These are phyloP conservation scores for Ips nitidus DNA, from an alignment of 1,140 invertebrate genomes.

Conservation along the genomic window DNA sequence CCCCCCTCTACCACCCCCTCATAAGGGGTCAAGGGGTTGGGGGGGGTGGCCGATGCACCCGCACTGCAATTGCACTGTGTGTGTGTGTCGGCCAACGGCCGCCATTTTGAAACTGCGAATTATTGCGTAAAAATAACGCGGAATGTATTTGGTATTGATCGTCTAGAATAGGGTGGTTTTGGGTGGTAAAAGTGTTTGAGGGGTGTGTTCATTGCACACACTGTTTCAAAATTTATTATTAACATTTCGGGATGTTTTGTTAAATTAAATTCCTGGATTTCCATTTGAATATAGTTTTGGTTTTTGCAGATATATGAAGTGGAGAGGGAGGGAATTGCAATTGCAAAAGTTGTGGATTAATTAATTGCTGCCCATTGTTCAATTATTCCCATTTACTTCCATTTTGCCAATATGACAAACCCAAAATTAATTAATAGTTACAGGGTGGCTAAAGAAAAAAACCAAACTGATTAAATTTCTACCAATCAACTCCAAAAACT, in stretches of 20 bases:
- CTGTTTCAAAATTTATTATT: slow-evolving; percentile 24
- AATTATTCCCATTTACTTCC: no score
- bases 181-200: not conserved
- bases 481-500: no score
- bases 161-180: not conserved
- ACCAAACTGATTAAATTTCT: no score
- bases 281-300: slow-evolving; percentile 6
- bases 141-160: slow-evolving; percentile 30
- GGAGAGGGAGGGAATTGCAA: no score
- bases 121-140: slow-evolving; percentile 33
- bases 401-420: no score
- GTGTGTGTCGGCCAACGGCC: slow-evolving; percentile 29
- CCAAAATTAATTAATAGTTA: no score
- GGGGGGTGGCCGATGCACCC: slow-evolving; percentile 17
- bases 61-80: slow-evolving; percentile 24
- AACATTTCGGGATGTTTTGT: slow-evolving; percentile 9
- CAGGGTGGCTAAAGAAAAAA: no score
- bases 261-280: slow-evolving; percentile 21
- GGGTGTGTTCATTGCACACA: not conserved
- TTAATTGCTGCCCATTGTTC: no score
- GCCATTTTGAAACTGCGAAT: slow-evolving; percentile 33
- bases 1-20: slow-evolving; percentile 8
- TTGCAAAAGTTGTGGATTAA: no score
- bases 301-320: not conserved
- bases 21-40: not conserved